Percentiles rank a stretch among this genome's conserved stretches.
Evolutionary conservation across 1,140 invertebrate species (phyloP).

Genomic region (Bemisia tabaci): DNA sequence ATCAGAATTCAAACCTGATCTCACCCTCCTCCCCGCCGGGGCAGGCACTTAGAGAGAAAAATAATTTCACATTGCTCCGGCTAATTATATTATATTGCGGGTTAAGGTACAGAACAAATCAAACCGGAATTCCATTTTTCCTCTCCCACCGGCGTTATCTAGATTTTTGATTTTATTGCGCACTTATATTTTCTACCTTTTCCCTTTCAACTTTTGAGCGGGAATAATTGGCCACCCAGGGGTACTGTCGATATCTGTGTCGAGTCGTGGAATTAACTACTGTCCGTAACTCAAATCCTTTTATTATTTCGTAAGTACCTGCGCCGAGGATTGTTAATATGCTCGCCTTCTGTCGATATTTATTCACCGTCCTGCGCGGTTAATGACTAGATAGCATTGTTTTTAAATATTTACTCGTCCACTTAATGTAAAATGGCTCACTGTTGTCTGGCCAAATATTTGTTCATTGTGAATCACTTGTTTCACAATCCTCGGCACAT

Average conservation of each 20-base stretch:
- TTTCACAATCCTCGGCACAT: too few species aligned
- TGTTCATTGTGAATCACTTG: too few species aligned
- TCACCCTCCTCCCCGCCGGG: neutral
- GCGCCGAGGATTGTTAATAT: too few species aligned
- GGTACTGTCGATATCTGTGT: neutral
- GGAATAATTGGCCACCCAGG: neutral
- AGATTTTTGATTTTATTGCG: neutral
- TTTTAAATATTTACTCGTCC: too few species aligned
- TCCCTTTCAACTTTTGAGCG: neutral
- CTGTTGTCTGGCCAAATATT: too few species aligned
- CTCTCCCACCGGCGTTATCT: neutral
- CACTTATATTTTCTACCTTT: neutral
- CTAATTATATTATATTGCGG: neutral
- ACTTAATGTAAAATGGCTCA: too few species aligned
- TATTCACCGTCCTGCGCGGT: too few species aligned
- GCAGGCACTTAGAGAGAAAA: neutral
- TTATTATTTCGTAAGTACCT: neutral
- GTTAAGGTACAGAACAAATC: neutral
- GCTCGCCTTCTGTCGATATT: too few species aligned
- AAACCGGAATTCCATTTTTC: neutral
- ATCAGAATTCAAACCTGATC: neutral
- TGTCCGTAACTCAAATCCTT: neutral
- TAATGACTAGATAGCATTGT: too few species aligned
- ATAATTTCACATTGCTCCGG: neutral
- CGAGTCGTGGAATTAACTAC: neutral